These are phyloP conservation scores for Heliconius cydno DNA, from an alignment of 2,888 invertebrate genomes.

Conservation along the genomic window DNA sequence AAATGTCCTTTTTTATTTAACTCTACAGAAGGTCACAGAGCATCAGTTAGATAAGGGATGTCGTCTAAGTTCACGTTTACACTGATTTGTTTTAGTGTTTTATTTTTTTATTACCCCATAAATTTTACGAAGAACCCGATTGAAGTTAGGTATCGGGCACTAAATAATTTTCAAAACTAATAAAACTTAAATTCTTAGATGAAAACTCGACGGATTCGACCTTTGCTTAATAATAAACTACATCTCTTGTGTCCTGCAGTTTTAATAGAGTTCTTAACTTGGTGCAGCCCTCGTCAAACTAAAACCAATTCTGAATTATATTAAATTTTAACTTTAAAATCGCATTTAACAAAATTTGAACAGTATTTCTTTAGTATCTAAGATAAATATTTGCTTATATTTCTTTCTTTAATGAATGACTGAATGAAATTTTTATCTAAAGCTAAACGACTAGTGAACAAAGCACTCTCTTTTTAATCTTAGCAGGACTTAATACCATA, in stretches of 20 bases:
- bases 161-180: constrained; percentile 15
- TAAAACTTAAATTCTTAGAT: constrained; percentile 21
- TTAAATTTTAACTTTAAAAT: constrained; percentile 15
- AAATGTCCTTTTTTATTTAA: neutral
- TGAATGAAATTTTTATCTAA: neutral
- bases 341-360: neutral
- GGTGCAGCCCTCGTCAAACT: constrained; percentile 5
- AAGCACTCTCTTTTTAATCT: neutral
- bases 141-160: neutral
- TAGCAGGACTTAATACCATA: neutral
- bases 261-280: constrained; percentile 20
- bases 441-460: neutral
- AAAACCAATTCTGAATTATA: constrained; percentile 3
- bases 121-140: neutral
- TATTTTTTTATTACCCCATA: constrained; percentile 13
- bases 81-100: constrained; percentile 10
- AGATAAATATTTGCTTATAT: neutral
- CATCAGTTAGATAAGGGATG: neutral
- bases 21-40: neutral
- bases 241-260: constrained; percentile 10
- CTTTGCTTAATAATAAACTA: constrained; percentile 22
- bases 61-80: neutral
- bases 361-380: neutral
- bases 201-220: constrained; percentile 15
- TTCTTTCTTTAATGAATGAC: no score